Evolutionary conservation across 2,113 vertebrate genomes (phyloP).

Genomic region (Clarias batrachus): DNA sequence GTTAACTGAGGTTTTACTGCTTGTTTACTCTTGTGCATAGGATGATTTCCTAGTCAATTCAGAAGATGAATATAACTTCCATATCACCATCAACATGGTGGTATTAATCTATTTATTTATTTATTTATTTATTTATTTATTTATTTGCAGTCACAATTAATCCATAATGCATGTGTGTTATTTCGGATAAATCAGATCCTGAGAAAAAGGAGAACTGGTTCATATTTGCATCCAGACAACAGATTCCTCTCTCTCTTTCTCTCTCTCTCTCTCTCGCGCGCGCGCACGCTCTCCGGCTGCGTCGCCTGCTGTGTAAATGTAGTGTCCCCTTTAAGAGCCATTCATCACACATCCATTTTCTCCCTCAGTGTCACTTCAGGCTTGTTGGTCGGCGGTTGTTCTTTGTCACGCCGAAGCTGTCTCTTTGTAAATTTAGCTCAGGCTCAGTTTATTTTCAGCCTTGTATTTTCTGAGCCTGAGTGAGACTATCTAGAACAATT

Average conservation of each 20-base stretch:
- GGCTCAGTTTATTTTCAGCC: slow-evolving; percentile 5
- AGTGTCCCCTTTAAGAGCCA: neutral
- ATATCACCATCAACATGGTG: no score
- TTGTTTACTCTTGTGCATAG: neutral
- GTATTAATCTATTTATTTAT: no score
- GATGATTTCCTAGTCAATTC: neutral
- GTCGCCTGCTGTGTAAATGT: slow-evolving; percentile 3
- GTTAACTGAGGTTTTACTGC: neutral
- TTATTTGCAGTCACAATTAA: neutral
- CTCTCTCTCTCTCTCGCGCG: no score
- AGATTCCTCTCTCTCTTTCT: neutral
- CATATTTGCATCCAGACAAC: neutral
- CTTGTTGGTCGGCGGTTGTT: slow-evolving; percentile 14
- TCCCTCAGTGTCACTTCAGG: slow-evolving; percentile 6
- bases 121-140: no score
- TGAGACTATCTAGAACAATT: neutral
- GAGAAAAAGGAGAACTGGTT: neutral
- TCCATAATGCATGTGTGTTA: neutral
- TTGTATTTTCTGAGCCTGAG: neutral
- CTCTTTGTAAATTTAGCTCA: slow-evolving; percentile 5
- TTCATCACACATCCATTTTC: slow-evolving; percentile 9
- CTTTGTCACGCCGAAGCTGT: neutral
- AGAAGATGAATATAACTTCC: neutral
- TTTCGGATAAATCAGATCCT: neutral
- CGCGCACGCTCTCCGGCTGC: neutral